Evolutionary conservation across 2,113 vertebrate genomes (phyloP), one percentile per base, ranked within the genome.

Genomic region (Bombycilla garrulus): DNA sequence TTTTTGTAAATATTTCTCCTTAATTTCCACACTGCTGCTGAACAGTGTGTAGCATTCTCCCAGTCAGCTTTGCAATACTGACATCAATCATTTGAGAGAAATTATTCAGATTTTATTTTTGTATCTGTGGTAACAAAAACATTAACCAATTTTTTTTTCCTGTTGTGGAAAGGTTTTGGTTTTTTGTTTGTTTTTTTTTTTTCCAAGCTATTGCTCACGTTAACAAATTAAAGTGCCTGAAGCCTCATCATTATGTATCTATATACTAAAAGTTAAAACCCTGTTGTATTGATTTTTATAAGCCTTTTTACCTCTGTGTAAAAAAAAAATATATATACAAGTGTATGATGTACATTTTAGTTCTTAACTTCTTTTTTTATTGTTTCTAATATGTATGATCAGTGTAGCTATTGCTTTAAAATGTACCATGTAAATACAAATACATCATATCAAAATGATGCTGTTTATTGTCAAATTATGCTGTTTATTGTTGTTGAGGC

Each of bases 331-430:
- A 98, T 98, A 98, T 99, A 98, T 98, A 99, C 98, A 98, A 98
- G 98, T 99, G 98, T 99, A 99, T 99, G 99, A 99, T 99, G 99
- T 99, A 99, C 98, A 99, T 99, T 99, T 99, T 98, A 98, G 98
- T 98, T 98, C 98, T 98, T 98, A 98, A 98, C 98, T 98, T 97
- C 97, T 97, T 98, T 98, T 98, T 99, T 99, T 98, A 98, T 99
- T 98, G 98, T 99, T 99, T 99, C 98, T 98, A 99, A 99, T 98
- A 98, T 98, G 98, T 99, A 99, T 98, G 98, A 99, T 98, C 98
- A 98, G 98, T 98, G 98, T 98, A 99, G 98, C 98, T 98, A 97
- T 98, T 98, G 98, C 98, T 98, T 98, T 98, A 97, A 98, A 97
- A 97, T 97, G 98, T 98, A 98, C 98, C 98, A 94, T 99, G 98